These are phyloP conservation scores for Aphelocoma coerulescens DNA, from an alignment of 2,113 vertebrate species.

Conservation along the genomic window DNA sequence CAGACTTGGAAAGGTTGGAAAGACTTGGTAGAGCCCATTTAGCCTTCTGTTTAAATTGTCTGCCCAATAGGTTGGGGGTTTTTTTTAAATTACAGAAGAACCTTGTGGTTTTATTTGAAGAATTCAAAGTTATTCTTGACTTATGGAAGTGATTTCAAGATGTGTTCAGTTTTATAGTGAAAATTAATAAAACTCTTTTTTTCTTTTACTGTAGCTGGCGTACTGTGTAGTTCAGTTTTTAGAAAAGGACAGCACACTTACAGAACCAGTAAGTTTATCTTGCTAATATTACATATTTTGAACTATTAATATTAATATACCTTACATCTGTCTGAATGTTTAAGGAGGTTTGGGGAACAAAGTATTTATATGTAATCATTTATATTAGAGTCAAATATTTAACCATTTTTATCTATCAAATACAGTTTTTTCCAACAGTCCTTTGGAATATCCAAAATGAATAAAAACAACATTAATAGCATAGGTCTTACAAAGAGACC, in stretches of 20 bases:
- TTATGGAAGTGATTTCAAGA: not conserved
- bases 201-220: constrained; percentile 80
- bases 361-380: not conserved
- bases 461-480: not conserved
- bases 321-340: not conserved
- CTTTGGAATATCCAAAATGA: not conserved
- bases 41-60: not conserved
- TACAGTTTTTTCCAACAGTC: not conserved
- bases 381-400: not conserved
- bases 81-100: not conserved
- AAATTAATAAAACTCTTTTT: not conserved
- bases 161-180: not conserved
- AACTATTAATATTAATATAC: not conserved
- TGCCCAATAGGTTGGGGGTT: not conserved
- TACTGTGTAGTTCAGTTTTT: constrained; percentile 98
- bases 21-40: not conserved
- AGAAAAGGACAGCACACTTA: constrained; percentile 98
- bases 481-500: not conserved
- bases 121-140: not conserved
- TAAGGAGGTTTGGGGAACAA: not conserved
- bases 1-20: not conserved
- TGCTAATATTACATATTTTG: not conserved
- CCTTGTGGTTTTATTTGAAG: not conserved
- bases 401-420: not conserved
- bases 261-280: constrained; percentile 86